Conservation (phyloP, 2,888 invertebrate species). For the Cryptocephalus primarius region DNA sequence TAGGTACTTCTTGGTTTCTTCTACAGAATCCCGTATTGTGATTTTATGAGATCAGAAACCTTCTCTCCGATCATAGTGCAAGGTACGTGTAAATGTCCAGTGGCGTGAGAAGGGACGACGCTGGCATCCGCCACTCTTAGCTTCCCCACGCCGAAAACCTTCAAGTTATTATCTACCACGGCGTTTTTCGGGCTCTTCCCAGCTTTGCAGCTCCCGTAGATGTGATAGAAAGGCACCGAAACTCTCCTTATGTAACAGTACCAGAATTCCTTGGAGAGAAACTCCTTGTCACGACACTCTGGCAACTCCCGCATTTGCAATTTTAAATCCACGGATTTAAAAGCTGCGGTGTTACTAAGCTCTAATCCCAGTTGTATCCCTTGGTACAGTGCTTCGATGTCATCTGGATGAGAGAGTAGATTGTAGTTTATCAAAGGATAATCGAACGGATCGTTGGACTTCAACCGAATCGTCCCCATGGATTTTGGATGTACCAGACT, state of each 20-base stretch:
- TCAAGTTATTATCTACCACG: slow-evolving; percentile 49
- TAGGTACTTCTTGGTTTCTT: no score
- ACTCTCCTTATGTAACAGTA: slow-evolving; percentile 43
- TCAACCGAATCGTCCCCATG: slow-evolving; percentile 50
- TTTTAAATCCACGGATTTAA: slow-evolving; percentile 40
- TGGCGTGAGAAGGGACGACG: slow-evolving; percentile 39
- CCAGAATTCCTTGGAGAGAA: slow-evolving; percentile 48
- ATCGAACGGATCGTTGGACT: slow-evolving; percentile 12
- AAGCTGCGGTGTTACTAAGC: slow-evolving; percentile 40
- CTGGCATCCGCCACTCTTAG: slow-evolving; percentile 55
- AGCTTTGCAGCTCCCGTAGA: slow-evolving; percentile 45
- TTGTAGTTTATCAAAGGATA: slow-evolving; percentile 53
- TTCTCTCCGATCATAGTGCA: slow-evolving; percentile 3
- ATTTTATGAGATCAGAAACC: not conserved
- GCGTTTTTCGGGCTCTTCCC: slow-evolving; percentile 39
- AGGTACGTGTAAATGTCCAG: not conserved
- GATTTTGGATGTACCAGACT: slow-evolving; percentile 21
- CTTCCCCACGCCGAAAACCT: slow-evolving; percentile 45
- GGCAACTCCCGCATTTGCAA: slow-evolving; percentile 6
- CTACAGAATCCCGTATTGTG: no score
- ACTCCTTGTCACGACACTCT: slow-evolving; percentile 35
- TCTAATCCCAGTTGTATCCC: slow-evolving; percentile 34
- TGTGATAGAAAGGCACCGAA: slow-evolving; percentile 42
- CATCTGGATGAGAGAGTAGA: slow-evolving; percentile 45
- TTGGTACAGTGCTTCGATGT: slow-evolving; percentile 43